A percentile compares a stretch with the other conserved stretches of the same genome.
These are phyloP conservation scores for Lithobates pipiens DNA, from an alignment of 2,797 vertebrate genomes.

Conservation along the genomic window DNA sequence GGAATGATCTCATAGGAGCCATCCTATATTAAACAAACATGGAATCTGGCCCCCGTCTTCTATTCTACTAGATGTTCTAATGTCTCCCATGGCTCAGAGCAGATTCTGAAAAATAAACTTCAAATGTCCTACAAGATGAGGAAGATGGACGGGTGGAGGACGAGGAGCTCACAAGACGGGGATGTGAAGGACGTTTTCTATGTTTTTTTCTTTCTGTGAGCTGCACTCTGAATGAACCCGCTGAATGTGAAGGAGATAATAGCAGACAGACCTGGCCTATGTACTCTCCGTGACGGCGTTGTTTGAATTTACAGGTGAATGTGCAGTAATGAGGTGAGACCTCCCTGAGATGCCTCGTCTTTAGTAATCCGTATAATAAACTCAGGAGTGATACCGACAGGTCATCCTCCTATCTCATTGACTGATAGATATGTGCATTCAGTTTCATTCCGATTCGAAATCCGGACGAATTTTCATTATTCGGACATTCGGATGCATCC, in stretches of 20 bases:
- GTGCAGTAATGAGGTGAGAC: slow-evolving; percentile 51
- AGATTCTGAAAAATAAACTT: slow-evolving; percentile 32
- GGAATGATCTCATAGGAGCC: slow-evolving; percentile 37
- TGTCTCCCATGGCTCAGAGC: slow-evolving; percentile 29
- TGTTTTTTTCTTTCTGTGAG: slow-evolving; percentile 72
- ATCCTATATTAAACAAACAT: slow-evolving; percentile 34
- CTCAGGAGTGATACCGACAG: slow-evolving; percentile 8
- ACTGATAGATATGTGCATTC: too few species aligned
- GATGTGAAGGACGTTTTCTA: slow-evolving; percentile 71
- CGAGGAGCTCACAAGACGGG: slow-evolving; percentile 6
- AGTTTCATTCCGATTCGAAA: too few species aligned
- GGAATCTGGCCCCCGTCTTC: slow-evolving; percentile 32
- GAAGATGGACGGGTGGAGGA: slow-evolving; percentile 12
- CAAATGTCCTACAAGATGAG: slow-evolving; percentile 15
- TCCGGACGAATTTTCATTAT: too few species aligned
- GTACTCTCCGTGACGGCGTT: slow-evolving; percentile 74
- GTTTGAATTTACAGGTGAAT: slow-evolving; percentile 77
- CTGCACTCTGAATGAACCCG: slow-evolving; percentile 80
- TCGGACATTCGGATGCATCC: too few species aligned
- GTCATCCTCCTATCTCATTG: not conserved
- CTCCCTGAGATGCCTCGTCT: slow-evolving; percentile 30
- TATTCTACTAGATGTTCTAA: slow-evolving; percentile 21
- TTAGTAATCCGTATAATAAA: slow-evolving; percentile 19
- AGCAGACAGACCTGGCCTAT: slow-evolving; percentile 74
- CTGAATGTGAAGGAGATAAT: slow-evolving; percentile 81